Percentiles rank a stretch among this genome's conserved stretches.
phyloP scores from a whole-genome alignment of 1,140 invertebrate species.

The Manduca sexta region DNA sequence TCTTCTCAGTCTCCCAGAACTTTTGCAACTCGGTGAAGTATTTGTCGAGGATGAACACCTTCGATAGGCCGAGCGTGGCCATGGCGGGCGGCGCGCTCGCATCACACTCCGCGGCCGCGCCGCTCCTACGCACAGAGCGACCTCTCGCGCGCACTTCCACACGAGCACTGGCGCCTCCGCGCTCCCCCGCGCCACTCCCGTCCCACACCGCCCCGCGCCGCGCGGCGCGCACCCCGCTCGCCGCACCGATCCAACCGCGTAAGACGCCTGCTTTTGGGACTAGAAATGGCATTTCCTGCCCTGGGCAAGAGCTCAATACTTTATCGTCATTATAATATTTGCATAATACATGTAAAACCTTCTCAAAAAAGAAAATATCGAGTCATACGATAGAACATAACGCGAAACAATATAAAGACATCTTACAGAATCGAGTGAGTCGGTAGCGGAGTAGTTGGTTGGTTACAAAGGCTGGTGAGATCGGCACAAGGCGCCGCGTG shows the following conservation, averaged over 20 bases:
- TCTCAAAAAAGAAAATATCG: too few relatives aligned
- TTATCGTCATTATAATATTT: too few relatives aligned
- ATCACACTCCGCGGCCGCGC: constrained; percentile 61
- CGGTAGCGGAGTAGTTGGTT: too few relatives aligned
- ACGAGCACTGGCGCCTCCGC: constrained; percentile 30
- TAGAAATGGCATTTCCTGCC: constrained; percentile 14
- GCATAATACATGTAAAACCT: too few relatives aligned
- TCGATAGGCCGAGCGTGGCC: constrained; percentile 94
- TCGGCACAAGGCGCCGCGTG: background rate
- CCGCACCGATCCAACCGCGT: constrained; percentile 7
- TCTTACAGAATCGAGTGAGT: too few relatives aligned
- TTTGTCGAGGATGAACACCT: constrained; percentile 98
- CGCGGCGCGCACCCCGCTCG: constrained; percentile 9
- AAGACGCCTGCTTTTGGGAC: constrained; percentile 28
- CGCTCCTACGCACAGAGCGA: constrained; percentile 40
- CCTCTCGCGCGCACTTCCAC: constrained; percentile 38
- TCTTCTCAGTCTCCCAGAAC: constrained; percentile 97
- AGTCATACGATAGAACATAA: too few relatives aligned
- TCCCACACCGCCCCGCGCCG: constrained; percentile 8
- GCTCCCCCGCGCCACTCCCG: constrained; percentile 7
- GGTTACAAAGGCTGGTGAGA: too few relatives aligned
- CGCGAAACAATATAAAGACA: too few relatives aligned
- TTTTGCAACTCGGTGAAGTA: constrained; percentile 97
- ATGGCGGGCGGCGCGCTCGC: constrained; percentile 74
- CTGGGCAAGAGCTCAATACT: too few relatives aligned